Conservation (phyloP, 1,140 invertebrate genomes). For the Diploscapter pachys region DNA sequence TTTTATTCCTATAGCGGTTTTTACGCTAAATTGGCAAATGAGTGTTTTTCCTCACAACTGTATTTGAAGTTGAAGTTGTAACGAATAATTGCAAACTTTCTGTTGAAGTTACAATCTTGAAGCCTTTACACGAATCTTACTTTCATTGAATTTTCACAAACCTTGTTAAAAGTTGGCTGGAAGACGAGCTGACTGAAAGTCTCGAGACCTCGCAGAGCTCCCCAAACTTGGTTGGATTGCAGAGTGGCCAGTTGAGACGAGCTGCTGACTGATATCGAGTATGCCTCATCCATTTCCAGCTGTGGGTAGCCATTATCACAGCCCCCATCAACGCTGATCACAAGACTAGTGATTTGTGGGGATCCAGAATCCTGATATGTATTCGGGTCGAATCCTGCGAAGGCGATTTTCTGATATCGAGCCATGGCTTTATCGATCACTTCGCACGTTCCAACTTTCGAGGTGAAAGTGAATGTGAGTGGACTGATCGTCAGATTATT, state of each 20-base stretch:
- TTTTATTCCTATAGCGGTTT: too few species aligned
- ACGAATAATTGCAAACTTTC: too few species aligned
- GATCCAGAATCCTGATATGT: neutral
- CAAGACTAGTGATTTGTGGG: neutral
- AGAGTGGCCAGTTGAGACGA: conserved; percentile 7
- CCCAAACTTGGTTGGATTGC: conserved; percentile 55
- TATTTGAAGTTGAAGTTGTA: too few species aligned
- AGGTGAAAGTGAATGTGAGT: conserved; percentile 12
- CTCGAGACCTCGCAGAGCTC: conserved; percentile 50
- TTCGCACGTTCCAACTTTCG: conserved; percentile 27
- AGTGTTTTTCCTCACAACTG: conserved; percentile 17
- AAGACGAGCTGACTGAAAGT: conserved; percentile 56
- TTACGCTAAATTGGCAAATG: neutral
- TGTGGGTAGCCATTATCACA: conserved; percentile 27
- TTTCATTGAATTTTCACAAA: neutral
- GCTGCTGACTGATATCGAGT: too few species aligned
- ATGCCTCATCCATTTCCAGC: conserved; percentile 28
- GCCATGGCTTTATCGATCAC: conserved; percentile 36
- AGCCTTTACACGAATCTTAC: too few species aligned
- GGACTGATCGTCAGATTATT: conserved; percentile 19
- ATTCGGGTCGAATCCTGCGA: conserved; percentile 15
- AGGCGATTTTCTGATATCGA: conserved; percentile 30
- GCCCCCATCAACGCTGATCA: conserved; percentile 13
- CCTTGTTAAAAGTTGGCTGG: conserved; percentile 12
- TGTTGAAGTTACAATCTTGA: too few species aligned